Base-by-base conservation (phyloP, 1,140 invertebrate genomes). In the Diabrotica undecimpunctata region DNA sequence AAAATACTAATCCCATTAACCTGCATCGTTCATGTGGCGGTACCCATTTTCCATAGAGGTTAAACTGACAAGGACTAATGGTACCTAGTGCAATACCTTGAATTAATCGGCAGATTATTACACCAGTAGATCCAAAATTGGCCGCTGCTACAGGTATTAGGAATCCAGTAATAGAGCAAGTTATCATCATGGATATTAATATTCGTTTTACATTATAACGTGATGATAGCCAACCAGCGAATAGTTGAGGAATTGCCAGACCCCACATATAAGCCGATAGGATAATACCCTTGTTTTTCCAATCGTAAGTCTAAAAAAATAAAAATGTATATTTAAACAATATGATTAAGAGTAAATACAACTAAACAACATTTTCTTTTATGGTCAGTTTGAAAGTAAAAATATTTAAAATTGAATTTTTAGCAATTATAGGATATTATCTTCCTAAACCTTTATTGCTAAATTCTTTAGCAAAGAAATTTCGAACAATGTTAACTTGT, bases 31-130 rank as follows among this genome's bases (percentile, higher is more conserved):
- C 87, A 7, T 79, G 73, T 0, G 76, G 41, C 0, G 87, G 86
- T 12, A 71, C 84, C 94, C 94, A 96, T 72, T 89, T 88, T 0
- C 91, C 88, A 66, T 95, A 78, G 3, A 95, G 79, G 0, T 87
- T 87, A 70, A 95, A 92, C 5, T 92, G 82, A 54, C 86, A 84
- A 0, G 94, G 93, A 72, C 91, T 90, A 5, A 91, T 25, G 0
- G 91, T 84, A 7, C 93, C 93, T 80, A 95, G 87, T 36, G 82
- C 84, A 0, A 95, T 74, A 0, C 65, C 68, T 67, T 70, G 68
- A 7, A 66, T 14, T 11, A 67, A 35, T 46, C 68, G 39, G 38
- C 65, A 70, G 11, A 67, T 38, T 53, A 70, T 70, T 1, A 70
- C 65, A 9, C 68, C 68, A 5, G 11, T 54, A 2, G 65, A 64